Conservation (phyloP, 2,888 invertebrate genomes). For the Dryobotodes eremita region DNA sequence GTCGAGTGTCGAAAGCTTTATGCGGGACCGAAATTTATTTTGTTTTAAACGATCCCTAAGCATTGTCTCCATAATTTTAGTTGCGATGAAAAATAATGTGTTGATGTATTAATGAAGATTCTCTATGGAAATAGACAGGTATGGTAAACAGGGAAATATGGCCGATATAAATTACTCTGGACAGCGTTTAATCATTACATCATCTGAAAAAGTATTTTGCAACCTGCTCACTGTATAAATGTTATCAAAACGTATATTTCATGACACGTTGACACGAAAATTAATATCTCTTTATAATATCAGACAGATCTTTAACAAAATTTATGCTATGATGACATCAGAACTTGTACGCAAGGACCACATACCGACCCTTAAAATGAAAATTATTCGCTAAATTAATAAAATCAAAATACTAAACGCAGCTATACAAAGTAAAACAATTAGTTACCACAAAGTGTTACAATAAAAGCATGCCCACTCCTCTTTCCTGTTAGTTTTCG, state of each 20-base stretch:
- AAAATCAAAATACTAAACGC: slow-evolving; percentile 51
- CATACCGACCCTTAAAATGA: neutral
- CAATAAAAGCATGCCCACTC: slow-evolving; percentile 79
- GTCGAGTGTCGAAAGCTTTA: slow-evolving; percentile 89
- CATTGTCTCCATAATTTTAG: slow-evolving; percentile 74
- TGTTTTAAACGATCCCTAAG: slow-evolving; percentile 84
- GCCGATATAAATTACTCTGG: neutral
- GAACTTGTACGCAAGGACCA: too few species aligned
- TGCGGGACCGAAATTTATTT: slow-evolving; percentile 84
- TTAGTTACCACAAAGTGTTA: slow-evolving; percentile 81
- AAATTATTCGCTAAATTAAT: slow-evolving; percentile 45
- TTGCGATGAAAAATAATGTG: slow-evolving; percentile 62
- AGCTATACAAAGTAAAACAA: slow-evolving; percentile 77
- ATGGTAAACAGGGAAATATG: slow-evolving; percentile 12
- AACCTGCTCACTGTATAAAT: slow-evolving; percentile 32
- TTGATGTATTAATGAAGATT: slow-evolving; percentile 41
- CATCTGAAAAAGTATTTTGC: slow-evolving; percentile 32
- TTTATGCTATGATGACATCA: neutral
- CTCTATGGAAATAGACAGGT: slow-evolving; percentile 3
- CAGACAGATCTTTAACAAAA: neutral
- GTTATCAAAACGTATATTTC: slow-evolving; percentile 9
- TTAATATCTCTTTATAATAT: slow-evolving; percentile 29
- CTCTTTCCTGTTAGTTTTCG: slow-evolving; percentile 86
- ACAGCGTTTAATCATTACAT: slow-evolving; percentile 23
- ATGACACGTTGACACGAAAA: slow-evolving; percentile 25